Conservation (phyloP, 2,113 vertebrate species). For the Microcebus ravelobensis region DNA sequence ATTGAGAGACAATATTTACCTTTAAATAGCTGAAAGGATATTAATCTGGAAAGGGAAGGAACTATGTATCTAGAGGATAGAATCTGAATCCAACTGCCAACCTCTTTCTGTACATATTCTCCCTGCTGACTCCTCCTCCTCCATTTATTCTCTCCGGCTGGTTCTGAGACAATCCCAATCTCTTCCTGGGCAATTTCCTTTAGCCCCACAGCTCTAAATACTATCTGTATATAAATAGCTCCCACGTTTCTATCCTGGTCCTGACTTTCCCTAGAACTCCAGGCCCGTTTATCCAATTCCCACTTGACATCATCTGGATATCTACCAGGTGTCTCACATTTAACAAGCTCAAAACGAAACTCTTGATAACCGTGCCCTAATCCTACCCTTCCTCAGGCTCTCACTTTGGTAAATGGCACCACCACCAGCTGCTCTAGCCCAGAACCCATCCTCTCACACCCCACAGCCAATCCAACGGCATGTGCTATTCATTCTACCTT, state of each 20-base stretch:
- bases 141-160: background rate
- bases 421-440: background rate
- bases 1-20: background rate
- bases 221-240: background rate
- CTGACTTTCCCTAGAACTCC: background rate
- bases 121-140: background rate
- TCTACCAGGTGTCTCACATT: background rate
- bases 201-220: background rate
- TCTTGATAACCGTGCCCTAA: background rate
- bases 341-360: background rate
- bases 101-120: background rate
- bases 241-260: background rate
- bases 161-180: background rate
- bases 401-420: background rate
- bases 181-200: background rate
- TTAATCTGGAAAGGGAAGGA: background rate
- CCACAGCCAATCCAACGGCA: background rate
- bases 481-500: background rate
- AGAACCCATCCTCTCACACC: background rate
- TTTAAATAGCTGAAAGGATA: background rate
- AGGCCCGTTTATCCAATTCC: background rate
- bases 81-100: background rate
- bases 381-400: background rate
- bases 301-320: background rate
- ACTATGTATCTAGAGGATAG: background rate